Base-by-base conservation (phyloP, 2,888 invertebrate genomes). In the Piscicola geometra region DNA sequence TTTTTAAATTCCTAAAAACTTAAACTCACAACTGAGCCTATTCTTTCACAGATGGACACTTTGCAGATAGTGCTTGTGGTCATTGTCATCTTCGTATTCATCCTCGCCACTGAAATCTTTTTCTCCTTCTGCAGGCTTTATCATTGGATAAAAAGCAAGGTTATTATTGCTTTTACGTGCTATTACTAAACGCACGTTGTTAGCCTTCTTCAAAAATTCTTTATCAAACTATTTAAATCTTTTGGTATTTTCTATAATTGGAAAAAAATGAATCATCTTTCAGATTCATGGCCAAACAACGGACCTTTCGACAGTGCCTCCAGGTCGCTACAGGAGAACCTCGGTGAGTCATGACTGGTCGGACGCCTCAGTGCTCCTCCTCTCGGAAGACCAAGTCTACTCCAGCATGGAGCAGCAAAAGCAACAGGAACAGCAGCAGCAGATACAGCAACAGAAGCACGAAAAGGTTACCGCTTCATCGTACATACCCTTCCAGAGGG, bases 331-430 rank as follows among this genome's bases (percentile, higher is more conserved):
- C 74, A 69, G 78, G 33, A 64, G 78, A 33, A 70, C 75, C 18
- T 77, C 77, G 52, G 47, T 78, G n/a, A 77, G 77, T 0, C 78
- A 78, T 50, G 70, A 41, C 35, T 78, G 78, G 78, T 77, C 77
- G 25, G 78, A 78, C 32, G 75, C 75, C 0, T 60, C 77, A 15
- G 64, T 77, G 0, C 35, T 1, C 15, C 41, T 32, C 28, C 32
- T 32, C 50, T 52, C 33, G 30, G 50, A 28, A 30, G 71, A 71
- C 12, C 41, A 71, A 1, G 52, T 50, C 52, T 50, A 52, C 30
- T 71, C 50, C 1, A 50, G 30, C 21, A 28, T 50, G 18, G 52
- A 71, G 52, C 71, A 71, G 28, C 69, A 47, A 21, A 50, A 71
- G 28, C 35, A 36, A 25, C 70, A 32, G 5, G 25, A 32, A 25